These are phyloP conservation scores for Tachina grossa DNA, from an alignment of 2,888 invertebrate species.

Conservation along the genomic window DNA sequence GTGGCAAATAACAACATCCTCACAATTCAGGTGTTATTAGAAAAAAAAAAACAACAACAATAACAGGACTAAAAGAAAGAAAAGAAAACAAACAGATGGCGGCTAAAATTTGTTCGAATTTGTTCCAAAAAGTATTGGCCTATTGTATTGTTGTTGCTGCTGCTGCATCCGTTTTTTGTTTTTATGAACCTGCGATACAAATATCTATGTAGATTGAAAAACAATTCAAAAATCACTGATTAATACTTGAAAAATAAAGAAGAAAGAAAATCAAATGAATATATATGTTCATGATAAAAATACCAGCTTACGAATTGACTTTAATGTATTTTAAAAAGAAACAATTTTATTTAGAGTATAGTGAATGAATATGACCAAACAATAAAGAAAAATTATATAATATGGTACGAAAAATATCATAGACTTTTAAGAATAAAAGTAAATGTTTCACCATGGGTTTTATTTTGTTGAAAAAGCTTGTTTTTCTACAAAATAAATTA, in stretches of 20 bases:
- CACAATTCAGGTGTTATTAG: conserved; percentile 16
- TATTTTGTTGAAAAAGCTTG: too few species aligned
- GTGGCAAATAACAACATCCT: conserved; percentile 29
- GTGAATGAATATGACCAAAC: too few species aligned
- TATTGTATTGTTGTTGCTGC: conserved; percentile 38
- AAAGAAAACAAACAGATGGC: conserved; percentile 8
- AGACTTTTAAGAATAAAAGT: too few species aligned
- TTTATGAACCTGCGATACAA: conserved; percentile 19
- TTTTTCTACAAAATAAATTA: too few species aligned
- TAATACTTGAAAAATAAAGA: conserved; percentile 9
- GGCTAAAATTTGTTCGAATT: conserved; percentile 34
- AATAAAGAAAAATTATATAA: too few species aligned
- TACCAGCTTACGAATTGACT: conserved; percentile 14
- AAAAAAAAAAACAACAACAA: conserved; percentile 5
- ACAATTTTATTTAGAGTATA: too few species aligned
- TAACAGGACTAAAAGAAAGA: not conserved
- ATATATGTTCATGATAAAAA: conserved; percentile 1
- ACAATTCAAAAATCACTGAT: conserved; percentile 48
- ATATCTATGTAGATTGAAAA: conserved; percentile 57
- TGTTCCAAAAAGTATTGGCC: conserved; percentile 57
- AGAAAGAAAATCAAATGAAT: conserved; percentile 30
- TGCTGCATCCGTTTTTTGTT: not conserved
- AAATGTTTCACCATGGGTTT: too few species aligned
- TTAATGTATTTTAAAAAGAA: not conserved
- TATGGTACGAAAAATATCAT: too few species aligned